phyloP scores from a whole-genome alignment of 2,888 invertebrate species.

The Tenthredo amoena region DNA sequence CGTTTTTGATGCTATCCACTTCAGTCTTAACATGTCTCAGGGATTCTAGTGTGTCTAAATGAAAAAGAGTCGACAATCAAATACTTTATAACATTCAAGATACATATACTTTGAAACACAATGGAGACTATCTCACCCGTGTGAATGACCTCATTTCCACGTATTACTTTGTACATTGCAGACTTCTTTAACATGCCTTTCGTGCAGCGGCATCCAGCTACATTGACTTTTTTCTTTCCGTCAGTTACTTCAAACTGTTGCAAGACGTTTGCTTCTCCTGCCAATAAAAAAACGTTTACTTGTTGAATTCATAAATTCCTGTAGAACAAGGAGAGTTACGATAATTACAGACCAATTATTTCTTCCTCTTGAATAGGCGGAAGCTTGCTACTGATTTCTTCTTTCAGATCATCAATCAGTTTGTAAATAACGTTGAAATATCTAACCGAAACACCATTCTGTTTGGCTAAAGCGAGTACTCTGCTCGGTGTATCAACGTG shows the following conservation, averaged over 20 bases:
- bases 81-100: background rate
- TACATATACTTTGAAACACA: background rate
- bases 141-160: slow-evolving; percentile 84
- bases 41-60: slow-evolving; percentile 85
- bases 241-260: slow-evolving; percentile 91
- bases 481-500: slow-evolving; percentile 84
- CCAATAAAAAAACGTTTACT: background rate
- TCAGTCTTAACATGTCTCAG: slow-evolving; percentile 95
- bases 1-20: slow-evolving; percentile 89
- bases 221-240: slow-evolving; percentile 88
- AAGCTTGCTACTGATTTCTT: slow-evolving; percentile 86
- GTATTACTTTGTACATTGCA: slow-evolving; percentile 84
- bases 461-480: slow-evolving; percentile 79
- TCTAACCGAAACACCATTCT: slow-evolving; percentile 81
- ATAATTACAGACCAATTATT: slow-evolving; percentile 82
- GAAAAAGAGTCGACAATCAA: slow-evolving; percentile 33
- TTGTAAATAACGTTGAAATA: slow-evolving; percentile 95
- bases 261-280: slow-evolving; percentile 92
- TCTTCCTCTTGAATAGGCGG: slow-evolving; percentile 89
- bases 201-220: slow-evolving; percentile 93
- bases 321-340: background rate
- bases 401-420: slow-evolving; percentile 92
- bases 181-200: slow-evolving; percentile 87
- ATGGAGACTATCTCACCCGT: slow-evolving; percentile 81
- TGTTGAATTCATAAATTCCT: slow-evolving; percentile 8